A percentile compares a stretch with the other conserved stretches of the same genome.
Evolutionary conservation across 1,140 invertebrate genomes (phyloP).

Genomic region (Brachionus calyciflorus): DNA sequence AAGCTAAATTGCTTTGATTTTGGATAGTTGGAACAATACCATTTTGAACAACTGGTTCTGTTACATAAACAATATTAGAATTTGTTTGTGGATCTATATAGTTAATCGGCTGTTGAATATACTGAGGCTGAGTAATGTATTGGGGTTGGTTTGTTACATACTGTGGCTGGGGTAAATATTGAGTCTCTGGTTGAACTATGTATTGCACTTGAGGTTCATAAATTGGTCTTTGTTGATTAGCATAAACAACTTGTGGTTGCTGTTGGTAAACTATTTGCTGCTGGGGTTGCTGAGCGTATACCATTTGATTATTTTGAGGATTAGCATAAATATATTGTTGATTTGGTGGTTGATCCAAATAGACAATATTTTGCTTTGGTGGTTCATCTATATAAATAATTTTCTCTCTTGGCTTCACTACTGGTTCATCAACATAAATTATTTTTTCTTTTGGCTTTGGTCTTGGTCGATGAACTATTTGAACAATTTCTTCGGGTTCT

Average conservation of each 20-base stretch:
- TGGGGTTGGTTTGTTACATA: constrained; percentile 27
- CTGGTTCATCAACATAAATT: constrained; percentile 26
- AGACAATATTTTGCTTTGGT: constrained; percentile 20
- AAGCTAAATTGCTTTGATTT: constrained; percentile 3
- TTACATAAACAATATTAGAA: constrained; percentile 18
- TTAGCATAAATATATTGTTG: constrained; percentile 7
- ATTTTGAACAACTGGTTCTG: background rate
- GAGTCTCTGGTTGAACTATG: background rate
- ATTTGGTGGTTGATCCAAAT: background rate
- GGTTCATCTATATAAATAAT: constrained; percentile 26
- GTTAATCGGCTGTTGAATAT: constrained; percentile 5
- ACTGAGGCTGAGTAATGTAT: constrained; percentile 18
- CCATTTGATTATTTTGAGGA: background rate
- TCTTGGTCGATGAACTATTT: constrained; percentile 21
- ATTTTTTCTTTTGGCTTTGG: constrained; percentile 44
- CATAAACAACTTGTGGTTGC: constrained; percentile 35
- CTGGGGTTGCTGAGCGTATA: constrained; percentile 9
- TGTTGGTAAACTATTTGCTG: constrained; percentile 6
- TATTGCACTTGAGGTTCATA: constrained; percentile 41
- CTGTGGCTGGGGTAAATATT: background rate
- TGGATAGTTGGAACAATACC: background rate
- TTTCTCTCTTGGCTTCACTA: background rate
- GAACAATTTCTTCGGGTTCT: constrained; percentile 17
- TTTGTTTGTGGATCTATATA: background rate
- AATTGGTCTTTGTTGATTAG: background rate